These are phyloP conservation scores for Galaxias olidus DNA, from an alignment of 2,797 vertebrate species.

Conservation along the genomic window DNA sequence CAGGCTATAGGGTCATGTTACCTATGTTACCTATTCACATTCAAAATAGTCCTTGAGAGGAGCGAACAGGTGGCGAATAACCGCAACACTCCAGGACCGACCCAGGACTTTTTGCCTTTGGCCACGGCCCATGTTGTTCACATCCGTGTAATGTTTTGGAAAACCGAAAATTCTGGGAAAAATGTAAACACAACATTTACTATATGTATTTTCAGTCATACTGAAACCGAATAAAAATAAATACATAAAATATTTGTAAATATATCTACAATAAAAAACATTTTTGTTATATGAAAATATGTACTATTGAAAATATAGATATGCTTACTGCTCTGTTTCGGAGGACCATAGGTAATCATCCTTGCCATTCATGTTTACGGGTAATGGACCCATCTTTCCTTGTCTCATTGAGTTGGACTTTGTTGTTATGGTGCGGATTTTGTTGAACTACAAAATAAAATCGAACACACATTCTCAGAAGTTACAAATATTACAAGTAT, in stretches of 20 bases:
- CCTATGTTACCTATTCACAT: constrained; percentile 75
- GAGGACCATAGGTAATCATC: constrained; percentile 82
- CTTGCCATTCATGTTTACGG: constrained; percentile 77
- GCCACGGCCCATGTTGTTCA: constrained; percentile 83
- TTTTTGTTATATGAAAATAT: neutral
- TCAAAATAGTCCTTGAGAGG: constrained; percentile 96
- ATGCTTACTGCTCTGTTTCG: constrained; percentile 76
- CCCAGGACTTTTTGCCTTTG: constrained; percentile 90
- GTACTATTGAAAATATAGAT: neutral
- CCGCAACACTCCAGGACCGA: constrained; percentile 91
- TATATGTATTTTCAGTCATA: neutral
- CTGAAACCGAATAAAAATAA: neutral
- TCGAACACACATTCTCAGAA: neutral
- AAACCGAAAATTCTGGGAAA: constrained; percentile 90
- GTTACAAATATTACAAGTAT: constrained; percentile 8
- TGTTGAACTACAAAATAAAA: constrained; percentile 69
- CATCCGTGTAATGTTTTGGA: constrained; percentile 91
- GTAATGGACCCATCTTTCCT: constrained; percentile 73
- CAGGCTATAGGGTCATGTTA: neutral
- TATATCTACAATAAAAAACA: neutral
- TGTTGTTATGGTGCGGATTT: constrained; percentile 80
- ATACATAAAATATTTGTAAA: neutral
- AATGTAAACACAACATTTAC: neutral
- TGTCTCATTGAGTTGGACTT: constrained; percentile 77
- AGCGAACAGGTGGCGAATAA: constrained; percentile 92